phyloP scores from a whole-genome alignment of 2,888 invertebrate genomes.

The Scaptomyza cyrtandrae region DNA sequence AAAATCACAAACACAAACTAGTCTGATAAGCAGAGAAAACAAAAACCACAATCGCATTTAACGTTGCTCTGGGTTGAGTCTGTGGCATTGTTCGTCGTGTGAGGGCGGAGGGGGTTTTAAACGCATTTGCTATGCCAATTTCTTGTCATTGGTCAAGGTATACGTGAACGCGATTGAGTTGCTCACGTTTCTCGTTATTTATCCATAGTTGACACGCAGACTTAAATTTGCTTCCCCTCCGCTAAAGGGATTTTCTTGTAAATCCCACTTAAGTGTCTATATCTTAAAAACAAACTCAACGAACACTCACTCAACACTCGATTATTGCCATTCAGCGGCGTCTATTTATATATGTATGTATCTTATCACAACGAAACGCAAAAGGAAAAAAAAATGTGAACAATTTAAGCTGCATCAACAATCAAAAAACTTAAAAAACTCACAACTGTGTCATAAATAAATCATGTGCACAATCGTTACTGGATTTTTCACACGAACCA shows the following conservation, averaged over 20 bases:
- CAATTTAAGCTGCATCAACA: constrained; percentile 74
- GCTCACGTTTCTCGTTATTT: constrained; percentile 52
- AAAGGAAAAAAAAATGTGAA: too few relatives aligned
- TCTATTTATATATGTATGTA: constrained; percentile 39
- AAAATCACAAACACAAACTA: neutral
- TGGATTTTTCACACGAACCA: constrained; percentile 7
- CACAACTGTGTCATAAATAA: constrained; percentile 49
- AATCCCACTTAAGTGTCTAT: constrained; percentile 30
- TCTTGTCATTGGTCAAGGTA: constrained; percentile 45
- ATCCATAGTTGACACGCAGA: constrained; percentile 47
- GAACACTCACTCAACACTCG: constrained; percentile 10
- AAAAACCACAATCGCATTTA: constrained; percentile 13
- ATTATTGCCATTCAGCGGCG: constrained; percentile 35
- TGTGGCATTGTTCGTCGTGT: neutral
- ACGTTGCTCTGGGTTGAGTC: constrained; percentile 3
- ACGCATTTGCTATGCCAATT: constrained; percentile 36
- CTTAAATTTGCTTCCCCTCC: constrained; percentile 11
- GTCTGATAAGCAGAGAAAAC: constrained; percentile 30
- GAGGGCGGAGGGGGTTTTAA: constrained; percentile 11
- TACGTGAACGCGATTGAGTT: constrained; percentile 39
- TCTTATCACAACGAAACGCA: constrained; percentile 63
- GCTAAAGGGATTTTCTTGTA: constrained; percentile 21
- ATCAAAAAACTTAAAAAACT: constrained; percentile 36
- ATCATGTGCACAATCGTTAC: constrained; percentile 7
- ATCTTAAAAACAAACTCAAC: neutral